Evolutionary conservation across 2,797 vertebrate species (phyloP).

Genomic region (Neosilurus mollespiculum): DNA sequence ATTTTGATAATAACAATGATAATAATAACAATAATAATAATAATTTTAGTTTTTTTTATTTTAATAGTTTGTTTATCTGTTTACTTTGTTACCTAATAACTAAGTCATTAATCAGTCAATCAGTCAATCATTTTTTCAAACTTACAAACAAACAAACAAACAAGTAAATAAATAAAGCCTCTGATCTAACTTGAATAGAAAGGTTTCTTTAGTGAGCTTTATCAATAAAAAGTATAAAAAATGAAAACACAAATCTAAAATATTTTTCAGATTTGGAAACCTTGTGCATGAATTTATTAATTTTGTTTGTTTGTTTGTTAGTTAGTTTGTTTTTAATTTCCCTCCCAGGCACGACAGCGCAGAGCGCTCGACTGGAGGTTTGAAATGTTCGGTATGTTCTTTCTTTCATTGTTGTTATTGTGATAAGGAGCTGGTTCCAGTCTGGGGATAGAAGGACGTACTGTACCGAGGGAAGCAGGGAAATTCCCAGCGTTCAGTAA

Average conservation of each 20-base stretch:
- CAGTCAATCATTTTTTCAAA: too few relatives aligned
- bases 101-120: too few relatives aligned
- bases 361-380: background rate
- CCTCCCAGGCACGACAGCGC: background rate
- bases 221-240: background rate
- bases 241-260: background rate
- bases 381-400: constrained; percentile 1
- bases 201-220: background rate
- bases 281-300: background rate
- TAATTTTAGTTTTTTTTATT: too few relatives aligned
- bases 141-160: too few relatives aligned
- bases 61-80: too few relatives aligned
- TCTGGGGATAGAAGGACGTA: constrained; percentile 16
- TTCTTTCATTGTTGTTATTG: background rate
- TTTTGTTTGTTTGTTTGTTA: too few relatives aligned
- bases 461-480: constrained; percentile 14
- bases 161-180: too few relatives aligned
- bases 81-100: too few relatives aligned
- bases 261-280: background rate
- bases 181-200: background rate
- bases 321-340: background rate
- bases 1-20: too few relatives aligned
- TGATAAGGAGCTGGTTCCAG: constrained; percentile 4
- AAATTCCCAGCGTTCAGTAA: constrained; percentile 17
- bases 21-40: too few relatives aligned